Evolutionary conservation across 2,888 invertebrate species (phyloP), one percentile per base, ranked within the genome.

Genomic region (Amphipyra tragopoginis): DNA sequence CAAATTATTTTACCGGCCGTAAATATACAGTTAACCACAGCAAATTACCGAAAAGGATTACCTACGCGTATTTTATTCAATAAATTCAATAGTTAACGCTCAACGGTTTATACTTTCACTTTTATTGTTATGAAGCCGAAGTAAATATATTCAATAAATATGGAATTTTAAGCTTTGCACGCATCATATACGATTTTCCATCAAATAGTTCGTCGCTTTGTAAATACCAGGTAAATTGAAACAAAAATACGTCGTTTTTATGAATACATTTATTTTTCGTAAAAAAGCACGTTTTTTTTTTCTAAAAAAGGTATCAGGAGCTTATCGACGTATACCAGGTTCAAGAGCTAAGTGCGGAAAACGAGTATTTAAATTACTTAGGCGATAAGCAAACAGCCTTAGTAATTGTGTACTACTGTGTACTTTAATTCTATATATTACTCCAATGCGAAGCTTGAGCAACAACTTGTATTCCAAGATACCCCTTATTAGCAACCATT

Each of bases 381-480:
- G 34, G 21, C 42, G 65, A 50, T 59, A 67, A 68, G 38, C 59
- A 54, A 50, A 50, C 15, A 65, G 53, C 59, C 49, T 14, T 29
- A 15, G 49, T 53, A 40, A 65, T 54, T 33, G n/a, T 36, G 9
- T 39, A 59, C 36, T 40, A 56, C 13, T 49, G 64, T 29, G 33
- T 33, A 34, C 15, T 56, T 33, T 65, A 71, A 71, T 71, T 51
- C 47, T 40, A 68, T 51, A 69, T 7, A 65, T 65, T 65, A 71
- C 54, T 47, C 33, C 59, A 38, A 50, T 51, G 53, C 47, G 42
- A 33, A 44, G 42, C 39, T 33, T 10, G 10, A 13, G 13, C 50
- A 29, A 2, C 40, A 14, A 9, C n/a, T n/a, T 8, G 26, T 10
- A 9, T 11, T 8, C 5, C 39, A 15, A 44, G 52, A 53, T 43